phyloP scores from a whole-genome alignment of 2,113 vertebrate genomes.

The Ginglymostoma cirratum region DNA sequence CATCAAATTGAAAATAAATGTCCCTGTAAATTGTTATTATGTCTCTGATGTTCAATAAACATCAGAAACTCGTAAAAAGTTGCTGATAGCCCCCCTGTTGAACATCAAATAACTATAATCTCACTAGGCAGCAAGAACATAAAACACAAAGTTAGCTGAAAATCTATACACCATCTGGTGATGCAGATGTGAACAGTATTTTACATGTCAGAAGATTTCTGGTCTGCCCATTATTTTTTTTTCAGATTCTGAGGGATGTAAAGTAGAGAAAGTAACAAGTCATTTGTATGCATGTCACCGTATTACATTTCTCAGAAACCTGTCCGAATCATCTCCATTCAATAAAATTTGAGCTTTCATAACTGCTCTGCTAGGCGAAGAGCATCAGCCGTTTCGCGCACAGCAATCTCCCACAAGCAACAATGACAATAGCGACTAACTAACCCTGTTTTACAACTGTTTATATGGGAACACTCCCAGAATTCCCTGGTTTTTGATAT shows the following conservation, averaged over 20 bases:
- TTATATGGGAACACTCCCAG: background rate
- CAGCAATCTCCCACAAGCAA: background rate
- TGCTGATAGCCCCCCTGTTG: conserved; percentile 34
- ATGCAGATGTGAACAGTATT: conserved; percentile 34
- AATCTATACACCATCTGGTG: conserved; percentile 36
- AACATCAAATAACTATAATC: conserved; percentile 33
- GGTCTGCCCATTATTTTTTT: conserved; percentile 16
- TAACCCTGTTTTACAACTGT: background rate
- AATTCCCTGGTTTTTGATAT: background rate
- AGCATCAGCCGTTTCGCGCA: background rate
- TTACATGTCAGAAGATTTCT: conserved; percentile 34
- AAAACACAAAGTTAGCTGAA: conserved; percentile 24
- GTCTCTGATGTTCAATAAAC: conserved; percentile 28
- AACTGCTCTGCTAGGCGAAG: background rate
- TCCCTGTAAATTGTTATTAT: conserved; percentile 25
- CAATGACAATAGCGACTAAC: background rate
- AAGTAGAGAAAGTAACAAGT: background rate
- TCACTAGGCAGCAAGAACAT: conserved; percentile 12
- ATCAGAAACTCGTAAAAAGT: conserved; percentile 31
- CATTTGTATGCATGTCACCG: background rate
- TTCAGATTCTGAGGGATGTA: background rate
- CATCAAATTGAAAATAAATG: conserved; percentile 26
- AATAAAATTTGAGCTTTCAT: background rate
- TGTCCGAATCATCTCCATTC: background rate
- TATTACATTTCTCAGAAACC: background rate